These are phyloP conservation scores for Drosophila kikkawai DNA, from an alignment of 1,140 invertebrate species.

Conservation along the genomic window DNA sequence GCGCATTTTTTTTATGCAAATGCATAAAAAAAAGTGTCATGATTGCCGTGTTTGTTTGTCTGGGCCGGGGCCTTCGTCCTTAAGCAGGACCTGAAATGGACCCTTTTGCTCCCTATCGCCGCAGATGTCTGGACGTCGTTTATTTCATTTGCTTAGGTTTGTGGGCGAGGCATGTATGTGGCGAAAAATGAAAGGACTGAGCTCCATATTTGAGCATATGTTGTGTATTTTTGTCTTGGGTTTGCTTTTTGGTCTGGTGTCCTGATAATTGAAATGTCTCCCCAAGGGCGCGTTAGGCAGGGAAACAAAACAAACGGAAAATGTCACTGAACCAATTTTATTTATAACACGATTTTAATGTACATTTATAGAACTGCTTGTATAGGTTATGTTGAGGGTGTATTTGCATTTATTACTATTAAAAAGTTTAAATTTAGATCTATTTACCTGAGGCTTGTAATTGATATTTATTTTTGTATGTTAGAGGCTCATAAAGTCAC, in stretches of 20 bases:
- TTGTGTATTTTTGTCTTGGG: conserved; percentile 32
- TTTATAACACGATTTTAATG: conserved; percentile 19
- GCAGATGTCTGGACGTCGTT: conserved; percentile 54
- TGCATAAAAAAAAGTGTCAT: conserved; percentile 80
- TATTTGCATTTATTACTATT: neutral
- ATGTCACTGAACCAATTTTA: conserved; percentile 1
- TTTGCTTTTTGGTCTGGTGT: conserved; percentile 52
- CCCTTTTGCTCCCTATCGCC: conserved; percentile 26
- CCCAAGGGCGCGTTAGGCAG: conserved; percentile 53
- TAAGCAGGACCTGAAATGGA: conserved; percentile 34
- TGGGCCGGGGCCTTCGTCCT: conserved; percentile 38
- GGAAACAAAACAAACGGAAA: conserved; percentile 11
- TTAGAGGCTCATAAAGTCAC: neutral
- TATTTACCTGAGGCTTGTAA: too few relatives aligned
- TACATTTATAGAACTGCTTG: neutral
- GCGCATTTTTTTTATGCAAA: conserved; percentile 72
- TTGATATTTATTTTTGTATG: neutral
- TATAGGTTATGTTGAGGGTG: neutral
- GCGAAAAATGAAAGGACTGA: conserved; percentile 45
- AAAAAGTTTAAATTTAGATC: neutral
- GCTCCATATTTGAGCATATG: conserved; percentile 75
- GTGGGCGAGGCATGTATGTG: conserved; percentile 25
- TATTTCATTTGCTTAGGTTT: conserved; percentile 57
- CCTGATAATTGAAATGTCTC: conserved; percentile 79
- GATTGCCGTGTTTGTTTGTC: conserved; percentile 79